phyloP scores from a whole-genome alignment of 2,113 vertebrate species.

The Hypocryptadius cinnamomeus region DNA sequence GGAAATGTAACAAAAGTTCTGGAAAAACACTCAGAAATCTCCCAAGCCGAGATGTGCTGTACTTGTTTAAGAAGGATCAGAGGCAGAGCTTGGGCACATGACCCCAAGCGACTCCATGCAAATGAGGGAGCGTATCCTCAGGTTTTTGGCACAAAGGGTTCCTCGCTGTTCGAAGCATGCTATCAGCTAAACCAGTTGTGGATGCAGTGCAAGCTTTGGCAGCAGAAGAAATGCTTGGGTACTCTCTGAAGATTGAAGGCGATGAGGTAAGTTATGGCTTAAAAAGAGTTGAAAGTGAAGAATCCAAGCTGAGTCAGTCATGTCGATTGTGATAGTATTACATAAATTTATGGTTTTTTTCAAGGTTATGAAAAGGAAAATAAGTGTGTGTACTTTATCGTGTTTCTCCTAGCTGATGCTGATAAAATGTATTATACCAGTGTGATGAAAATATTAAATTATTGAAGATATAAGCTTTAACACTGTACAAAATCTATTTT shows the following conservation, averaged over 20 bases:
- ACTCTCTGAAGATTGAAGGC: constrained; percentile 28
- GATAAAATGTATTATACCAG: not conserved
- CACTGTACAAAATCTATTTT: not conserved
- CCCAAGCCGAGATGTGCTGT: not conserved
- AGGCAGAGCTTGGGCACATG: not conserved
- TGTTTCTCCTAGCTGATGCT: not conserved
- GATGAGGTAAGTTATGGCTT: constrained; percentile 44
- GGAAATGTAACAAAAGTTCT: not conserved
- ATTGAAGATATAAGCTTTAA: not conserved
- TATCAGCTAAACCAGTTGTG: not conserved
- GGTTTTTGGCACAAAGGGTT: constrained; percentile 24
- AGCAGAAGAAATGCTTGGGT: constrained; percentile 47
- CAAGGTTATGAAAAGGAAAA: not conserved
- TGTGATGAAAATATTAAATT: not conserved
- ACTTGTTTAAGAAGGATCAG: not conserved
- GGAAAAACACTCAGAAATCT: not conserved
- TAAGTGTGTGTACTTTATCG: not conserved
- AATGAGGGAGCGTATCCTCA: not conserved
- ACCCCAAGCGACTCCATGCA: not conserved
- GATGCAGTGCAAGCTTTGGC: constrained; percentile 1
- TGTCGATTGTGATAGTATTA: not conserved
- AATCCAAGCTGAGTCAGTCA: not conserved
- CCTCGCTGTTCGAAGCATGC: not conserved
- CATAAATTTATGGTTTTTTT: not conserved
- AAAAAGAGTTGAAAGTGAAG: not conserved